These are phyloP conservation scores for Cairina moschata DNA, from an alignment of 2,113 vertebrate species.

Conservation along the genomic window DNA sequence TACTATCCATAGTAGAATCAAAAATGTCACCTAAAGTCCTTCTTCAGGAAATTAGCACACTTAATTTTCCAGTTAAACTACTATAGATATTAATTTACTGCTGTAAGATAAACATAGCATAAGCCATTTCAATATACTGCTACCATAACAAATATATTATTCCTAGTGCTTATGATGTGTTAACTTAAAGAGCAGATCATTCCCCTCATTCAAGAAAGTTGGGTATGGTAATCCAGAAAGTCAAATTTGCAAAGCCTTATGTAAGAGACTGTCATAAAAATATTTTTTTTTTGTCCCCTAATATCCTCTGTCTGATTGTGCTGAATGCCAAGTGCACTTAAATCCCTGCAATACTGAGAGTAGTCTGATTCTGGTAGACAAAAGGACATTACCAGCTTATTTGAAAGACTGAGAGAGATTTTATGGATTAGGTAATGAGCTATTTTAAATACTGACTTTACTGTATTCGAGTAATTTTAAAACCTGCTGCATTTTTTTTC, in stretches of 20 bases:
- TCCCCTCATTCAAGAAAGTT: not conserved
- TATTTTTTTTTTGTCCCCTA: not conserved
- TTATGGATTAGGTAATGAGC: not conserved
- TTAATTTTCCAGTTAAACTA: constrained; percentile 22
- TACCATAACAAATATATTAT: constrained; percentile 7
- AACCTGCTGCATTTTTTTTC: not conserved
- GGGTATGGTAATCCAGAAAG: not conserved
- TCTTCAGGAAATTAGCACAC: not conserved
- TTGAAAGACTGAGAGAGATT: not conserved
- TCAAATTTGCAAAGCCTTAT: not conserved
- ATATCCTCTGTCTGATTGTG: not conserved
- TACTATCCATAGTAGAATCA: not conserved
- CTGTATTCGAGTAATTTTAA: not conserved
- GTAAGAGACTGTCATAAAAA: not conserved
- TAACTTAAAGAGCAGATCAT: not conserved
- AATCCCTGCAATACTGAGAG: not conserved
- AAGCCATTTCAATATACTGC: not conserved
- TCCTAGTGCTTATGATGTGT: not conserved
- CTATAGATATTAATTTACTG: not conserved
- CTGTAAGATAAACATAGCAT: constrained; percentile 13
- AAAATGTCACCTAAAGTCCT: constrained; percentile 7
- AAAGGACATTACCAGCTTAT: not conserved
- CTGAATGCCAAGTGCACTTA: not conserved
- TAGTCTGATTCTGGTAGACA: not conserved
- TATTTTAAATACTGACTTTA: not conserved